These are phyloP conservation scores for Eilema griseolum DNA, from an alignment of 2,888 invertebrate genomes.

Conservation along the genomic window DNA sequence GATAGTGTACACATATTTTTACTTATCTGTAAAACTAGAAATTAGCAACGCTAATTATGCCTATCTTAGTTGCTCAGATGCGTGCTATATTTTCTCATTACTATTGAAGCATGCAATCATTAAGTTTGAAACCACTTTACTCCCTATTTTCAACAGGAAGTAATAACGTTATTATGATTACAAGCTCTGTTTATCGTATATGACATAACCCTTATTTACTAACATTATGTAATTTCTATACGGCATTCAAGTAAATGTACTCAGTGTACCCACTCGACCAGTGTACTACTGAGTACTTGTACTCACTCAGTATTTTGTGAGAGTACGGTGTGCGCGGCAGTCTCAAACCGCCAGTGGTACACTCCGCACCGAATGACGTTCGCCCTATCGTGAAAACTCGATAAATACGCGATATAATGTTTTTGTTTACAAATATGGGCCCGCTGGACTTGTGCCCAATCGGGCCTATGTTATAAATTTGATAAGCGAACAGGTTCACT, in stretches of 20 bases:
- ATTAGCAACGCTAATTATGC: too few relatives aligned
- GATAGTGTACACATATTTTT: too few relatives aligned
- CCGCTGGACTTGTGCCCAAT: constrained; percentile 50
- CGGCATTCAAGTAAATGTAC: constrained; percentile 28
- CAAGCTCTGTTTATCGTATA: constrained; percentile 32
- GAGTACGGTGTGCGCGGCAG: constrained; percentile 43
- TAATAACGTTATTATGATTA: background rate
- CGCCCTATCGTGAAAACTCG: constrained; percentile 32
- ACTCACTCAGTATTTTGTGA: background rate
- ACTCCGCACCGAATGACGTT: constrained; percentile 36
- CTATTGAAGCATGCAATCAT: background rate
- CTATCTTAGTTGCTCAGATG: background rate
- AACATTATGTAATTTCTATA: constrained; percentile 38
- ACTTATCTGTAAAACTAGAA: too few relatives aligned
- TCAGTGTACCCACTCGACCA: constrained; percentile 29
- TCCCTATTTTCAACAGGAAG: background rate
- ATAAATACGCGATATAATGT: constrained; percentile 38
- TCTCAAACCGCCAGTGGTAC: constrained; percentile 37
- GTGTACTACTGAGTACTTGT: background rate
- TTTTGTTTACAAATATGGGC: constrained; percentile 56
- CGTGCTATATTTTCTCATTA: background rate
- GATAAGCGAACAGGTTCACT: constrained; percentile 38
- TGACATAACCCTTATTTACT: constrained; percentile 35
- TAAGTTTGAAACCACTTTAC: constrained; percentile 2
- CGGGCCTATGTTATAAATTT: constrained; percentile 50